Base-by-base conservation (phyloP, 2,797 vertebrate genomes). In the Leucoraja ocellata region DNA sequence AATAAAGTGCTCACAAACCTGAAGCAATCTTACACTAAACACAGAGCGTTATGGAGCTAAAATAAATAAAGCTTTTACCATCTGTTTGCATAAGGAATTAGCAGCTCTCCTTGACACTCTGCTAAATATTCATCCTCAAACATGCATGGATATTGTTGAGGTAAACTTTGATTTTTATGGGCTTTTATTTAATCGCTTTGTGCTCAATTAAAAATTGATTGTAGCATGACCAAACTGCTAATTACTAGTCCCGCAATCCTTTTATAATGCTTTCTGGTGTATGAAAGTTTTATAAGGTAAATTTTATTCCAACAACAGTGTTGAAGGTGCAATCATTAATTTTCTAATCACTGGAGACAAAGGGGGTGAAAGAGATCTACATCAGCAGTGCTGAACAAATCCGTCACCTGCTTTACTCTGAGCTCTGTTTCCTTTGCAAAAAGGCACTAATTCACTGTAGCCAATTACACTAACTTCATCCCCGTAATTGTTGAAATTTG, bases 141-240 rank as follows among this genome's bases (percentile, higher is more conserved):
- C 13, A 88, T 32, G 61, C 61, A 18, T 65, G n/a, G 28, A 32
- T 36, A 88, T 88, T 88, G 84, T 14, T 32, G 61, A 88, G 6
- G 61, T 88, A 88, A 88, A 88, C 13, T 61, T 84, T 65, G 6
- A 88, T 88, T 88, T 32, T 65, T 65, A 88, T 65, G 28, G n/a
- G 84, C 58, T 65, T 65, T 32, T 88, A 65, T 88, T 88, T 88
- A 28, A 88, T 88, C 32, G 14, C n/a, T 88, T 88, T 88, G 84
- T 32, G n/a, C 63, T 88, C 84, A 88, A 88, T 88, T 88, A 88
- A 88, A 86, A 88, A 88, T 65, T 65, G 14, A 65, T 88, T 88
- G 58, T 16, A 16, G 61, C 28, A 16, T 86, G 83, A 86, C 58
- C 61, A 86, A 32, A 88, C 63, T 65, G 58, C 28, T 63, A 88